Evolutionary conservation across 23 tunicate species (phyloP).

Genomic region (Ascidia mentula): DNA sequence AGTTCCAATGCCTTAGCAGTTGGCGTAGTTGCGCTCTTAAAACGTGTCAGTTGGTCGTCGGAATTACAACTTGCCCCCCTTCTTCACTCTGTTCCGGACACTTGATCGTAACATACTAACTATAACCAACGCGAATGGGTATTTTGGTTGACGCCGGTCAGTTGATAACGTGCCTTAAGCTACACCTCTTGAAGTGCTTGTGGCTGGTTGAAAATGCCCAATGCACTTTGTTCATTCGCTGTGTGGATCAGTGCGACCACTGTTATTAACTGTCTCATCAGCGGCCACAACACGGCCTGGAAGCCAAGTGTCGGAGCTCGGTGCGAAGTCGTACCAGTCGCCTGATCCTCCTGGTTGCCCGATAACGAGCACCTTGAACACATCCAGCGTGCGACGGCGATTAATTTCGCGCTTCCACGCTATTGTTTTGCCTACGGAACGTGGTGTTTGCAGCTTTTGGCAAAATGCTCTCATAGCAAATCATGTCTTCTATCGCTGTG

Average conservation of each 20-base stretch:
- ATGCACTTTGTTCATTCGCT: background rate
- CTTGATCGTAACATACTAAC: slow-evolving; percentile 5
- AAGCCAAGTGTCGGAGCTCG: background rate
- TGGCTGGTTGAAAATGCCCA: background rate
- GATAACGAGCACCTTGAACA: background rate
- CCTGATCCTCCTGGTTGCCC: background rate
- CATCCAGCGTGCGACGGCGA: background rate
- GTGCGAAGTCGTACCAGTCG: slow-evolving; percentile 2
- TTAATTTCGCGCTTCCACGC: slow-evolving; percentile 2
- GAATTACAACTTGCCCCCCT: background rate
- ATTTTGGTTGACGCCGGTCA: background rate
- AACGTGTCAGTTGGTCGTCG: background rate
- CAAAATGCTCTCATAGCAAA: too few relatives aligned
- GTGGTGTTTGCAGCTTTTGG: slow-evolving; percentile 4
- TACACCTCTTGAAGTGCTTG: background rate
- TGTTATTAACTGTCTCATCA: slow-evolving; percentile 4
- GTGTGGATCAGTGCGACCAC: background rate
- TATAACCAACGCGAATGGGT: background rate
- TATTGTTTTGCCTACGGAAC: background rate
- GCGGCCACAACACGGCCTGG: slow-evolving; percentile 4
- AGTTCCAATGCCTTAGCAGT: background rate
- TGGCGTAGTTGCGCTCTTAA: background rate
- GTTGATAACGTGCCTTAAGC: background rate
- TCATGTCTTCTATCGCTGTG: too few relatives aligned
- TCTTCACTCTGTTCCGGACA: background rate